Conservation (phyloP, 2,113 vertebrate genomes). For the Melierax canorus region DNA sequence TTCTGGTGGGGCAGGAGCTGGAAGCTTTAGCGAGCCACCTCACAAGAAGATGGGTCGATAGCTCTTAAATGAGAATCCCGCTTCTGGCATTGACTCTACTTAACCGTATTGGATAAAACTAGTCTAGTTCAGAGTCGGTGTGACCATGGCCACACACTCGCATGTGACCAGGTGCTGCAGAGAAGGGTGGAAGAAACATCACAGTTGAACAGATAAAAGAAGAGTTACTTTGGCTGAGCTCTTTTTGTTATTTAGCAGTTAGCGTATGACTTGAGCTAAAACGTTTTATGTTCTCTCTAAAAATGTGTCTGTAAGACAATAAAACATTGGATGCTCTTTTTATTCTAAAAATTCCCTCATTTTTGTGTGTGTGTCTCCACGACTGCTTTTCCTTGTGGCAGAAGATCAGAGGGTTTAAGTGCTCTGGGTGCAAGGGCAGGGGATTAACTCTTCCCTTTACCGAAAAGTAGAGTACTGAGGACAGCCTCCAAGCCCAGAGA, state of each 20-base stretch:
- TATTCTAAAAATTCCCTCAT: neutral
- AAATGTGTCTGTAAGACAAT: neutral
- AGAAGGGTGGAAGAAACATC: neutral
- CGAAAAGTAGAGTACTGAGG: neutral
- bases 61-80: neutral
- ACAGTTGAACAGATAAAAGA: neutral
- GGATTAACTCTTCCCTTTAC: neutral
- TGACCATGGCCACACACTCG: fast-evolving
- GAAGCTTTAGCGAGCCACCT: neutral
- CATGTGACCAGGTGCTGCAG: neutral
- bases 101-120: neutral
- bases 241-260: neutral
- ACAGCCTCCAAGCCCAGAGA: neutral
- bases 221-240: neutral
- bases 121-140: neutral
- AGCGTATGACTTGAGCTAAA: neutral
- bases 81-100: neutral
- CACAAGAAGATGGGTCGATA: neutral
- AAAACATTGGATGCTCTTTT: neutral
- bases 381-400: neutral
- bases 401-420: neutral
- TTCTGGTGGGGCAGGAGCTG: neutral
- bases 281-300: neutral
- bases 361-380: neutral
- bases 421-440: fast-evolving